A percentile compares a stretch with the other conserved stretches of the same genome.
phyloP scores from a whole-genome alignment of 1,140 invertebrate species.

The Pararge aegeria region DNA sequence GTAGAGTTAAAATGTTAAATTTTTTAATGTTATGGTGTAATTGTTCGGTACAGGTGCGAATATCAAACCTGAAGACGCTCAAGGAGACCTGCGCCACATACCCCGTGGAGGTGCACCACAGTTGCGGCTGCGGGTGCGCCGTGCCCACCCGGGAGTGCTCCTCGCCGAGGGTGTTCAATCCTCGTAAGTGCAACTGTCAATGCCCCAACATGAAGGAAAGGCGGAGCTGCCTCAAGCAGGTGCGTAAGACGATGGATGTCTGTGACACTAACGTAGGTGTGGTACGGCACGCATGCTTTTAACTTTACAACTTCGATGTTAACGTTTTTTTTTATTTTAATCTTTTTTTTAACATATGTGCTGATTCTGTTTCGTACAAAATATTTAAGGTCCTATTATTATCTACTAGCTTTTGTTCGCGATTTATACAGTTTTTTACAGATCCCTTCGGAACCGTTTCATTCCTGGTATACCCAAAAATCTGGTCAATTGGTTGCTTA shows the following conservation, averaged over 20 bases:
- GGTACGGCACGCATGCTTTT: conserved; percentile 47
- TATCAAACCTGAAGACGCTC: conserved; percentile 60
- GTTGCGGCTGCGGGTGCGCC: conserved; percentile 53
- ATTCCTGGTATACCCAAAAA: no score
- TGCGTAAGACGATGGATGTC: conserved; percentile 76
- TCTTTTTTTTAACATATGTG: conserved; percentile 20
- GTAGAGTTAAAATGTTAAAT: no score
- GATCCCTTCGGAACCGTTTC: no score
- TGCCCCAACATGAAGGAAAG: conserved; percentile 66
- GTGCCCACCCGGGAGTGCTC: conserved; percentile 41
- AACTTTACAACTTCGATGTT: background rate
- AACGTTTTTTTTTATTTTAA: conserved; percentile 19
- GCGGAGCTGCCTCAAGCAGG: conserved; percentile 62
- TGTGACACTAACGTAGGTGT: conserved; percentile 52
- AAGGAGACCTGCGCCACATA: conserved; percentile 62
- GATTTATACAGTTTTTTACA: no score
- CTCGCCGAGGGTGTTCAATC: conserved; percentile 55
- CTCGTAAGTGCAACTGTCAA: conserved; percentile 75
- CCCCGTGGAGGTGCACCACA: conserved; percentile 55
- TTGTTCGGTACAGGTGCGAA: conserved; percentile 41
- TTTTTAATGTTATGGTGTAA: no score
- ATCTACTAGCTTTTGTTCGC: no score
- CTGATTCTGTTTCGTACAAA: background rate
- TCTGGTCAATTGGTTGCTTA: no score
- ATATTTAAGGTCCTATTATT: background rate